Base-by-base conservation (phyloP, 2,797 vertebrate species). In the Masticophis lateralis region DNA sequence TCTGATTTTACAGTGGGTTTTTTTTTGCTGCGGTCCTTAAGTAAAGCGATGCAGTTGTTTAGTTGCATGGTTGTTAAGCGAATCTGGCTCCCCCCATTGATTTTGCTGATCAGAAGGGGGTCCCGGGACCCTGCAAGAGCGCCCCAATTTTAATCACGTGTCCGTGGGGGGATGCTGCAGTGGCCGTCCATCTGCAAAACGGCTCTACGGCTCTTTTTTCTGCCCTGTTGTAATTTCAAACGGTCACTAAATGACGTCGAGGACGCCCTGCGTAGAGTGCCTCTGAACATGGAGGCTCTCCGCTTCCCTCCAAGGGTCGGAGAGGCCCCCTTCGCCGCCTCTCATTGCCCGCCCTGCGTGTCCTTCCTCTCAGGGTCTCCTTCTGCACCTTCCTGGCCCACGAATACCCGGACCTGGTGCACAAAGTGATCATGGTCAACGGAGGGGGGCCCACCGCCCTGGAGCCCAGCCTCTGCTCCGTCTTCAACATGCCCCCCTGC, bases 391-490 rank as follows among this genome's bases (percentile, higher is more conserved):
- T 99, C 97, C 97, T 99, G 94, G 99, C 99, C 1, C 99, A 99
- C 0, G 99, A 99, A 96, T 99, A 99, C 96, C 99, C 99, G 0
- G 99, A 99, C 87, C 98, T 98, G 96, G 99, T 99, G 86, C 99
- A 99, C 94, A 99, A 99, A 91, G 99, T 99, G 94, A 98, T 99
- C 97, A 99, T 99, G 99, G 99, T 99, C 96, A 99, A 99, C 0
- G 99, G 99, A 0, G 99, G 99, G 0, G 99, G 99, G 11, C 99
- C 99, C 14, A 99, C 99, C 0, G 99, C 99, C 0, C 98, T 99
- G 97, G 99, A 99, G 95, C 99, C 99, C 95, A 99, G 99, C 96
- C 98, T 99, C 53, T 99, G 99, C 97, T 99, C 99, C 94, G 98
- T 99, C 97, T 99, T 99, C 97, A 99, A 99, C 97, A 98, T 99